phyloP scores from a whole-genome alignment of 2,113 vertebrate species.

The Pelmatolapia mariae region DNA sequence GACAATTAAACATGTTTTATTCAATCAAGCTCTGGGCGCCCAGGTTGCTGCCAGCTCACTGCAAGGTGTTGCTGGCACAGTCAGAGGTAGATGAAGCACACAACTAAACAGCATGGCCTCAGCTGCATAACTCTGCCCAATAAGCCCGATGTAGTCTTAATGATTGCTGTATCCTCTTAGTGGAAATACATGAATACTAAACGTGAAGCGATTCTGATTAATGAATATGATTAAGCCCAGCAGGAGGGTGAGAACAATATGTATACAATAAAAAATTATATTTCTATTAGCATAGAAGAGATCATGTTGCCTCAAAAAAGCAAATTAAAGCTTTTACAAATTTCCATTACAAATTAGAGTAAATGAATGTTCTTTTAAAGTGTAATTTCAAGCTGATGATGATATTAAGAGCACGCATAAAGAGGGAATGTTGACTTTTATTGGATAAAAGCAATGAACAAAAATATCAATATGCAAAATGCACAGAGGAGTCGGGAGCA shows the following conservation, averaged over 20 bases:
- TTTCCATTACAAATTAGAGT: neutral
- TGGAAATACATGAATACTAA: neutral
- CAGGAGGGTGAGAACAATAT: neutral
- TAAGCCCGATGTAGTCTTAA: conserved; percentile 20
- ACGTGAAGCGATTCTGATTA: conserved; percentile 33
- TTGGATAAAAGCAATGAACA: neutral
- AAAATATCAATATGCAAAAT: neutral
- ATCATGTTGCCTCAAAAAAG: neutral
- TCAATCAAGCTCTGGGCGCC: conserved; percentile 47
- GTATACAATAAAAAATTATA: neutral
- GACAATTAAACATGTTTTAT: conserved; percentile 70
- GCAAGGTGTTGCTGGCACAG: conserved; percentile 41
- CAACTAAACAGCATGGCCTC: conserved; percentile 29
- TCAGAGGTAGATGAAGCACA: conserved; percentile 65
- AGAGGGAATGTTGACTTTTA: neutral
- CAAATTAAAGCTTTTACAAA: neutral
- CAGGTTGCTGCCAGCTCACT: conserved; percentile 7
- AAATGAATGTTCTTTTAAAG: neutral
- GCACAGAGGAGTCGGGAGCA: neutral
- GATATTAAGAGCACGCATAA: neutral
- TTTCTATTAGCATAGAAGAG: neutral
- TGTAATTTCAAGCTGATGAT: neutral
- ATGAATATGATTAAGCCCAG: conserved; percentile 44
- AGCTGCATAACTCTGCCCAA: conserved; percentile 15
- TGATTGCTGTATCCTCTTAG: conserved; percentile 24